Conservation (phyloP, 2,888 invertebrate species). For the Lasioglossum morio region DNA sequence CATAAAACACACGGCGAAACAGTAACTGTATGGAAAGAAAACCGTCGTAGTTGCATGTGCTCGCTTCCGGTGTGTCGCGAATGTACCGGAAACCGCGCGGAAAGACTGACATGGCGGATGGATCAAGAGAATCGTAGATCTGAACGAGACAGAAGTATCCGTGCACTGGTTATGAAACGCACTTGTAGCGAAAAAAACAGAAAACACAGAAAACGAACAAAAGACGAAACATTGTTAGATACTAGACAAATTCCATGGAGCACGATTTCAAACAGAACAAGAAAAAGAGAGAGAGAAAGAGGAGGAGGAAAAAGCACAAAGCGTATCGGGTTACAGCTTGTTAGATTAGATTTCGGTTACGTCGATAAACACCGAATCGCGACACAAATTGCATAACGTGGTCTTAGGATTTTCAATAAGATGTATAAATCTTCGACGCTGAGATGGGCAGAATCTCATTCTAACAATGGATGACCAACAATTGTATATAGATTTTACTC, state of each 20-base stretch:
- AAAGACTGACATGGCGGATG: conserved; percentile 41
- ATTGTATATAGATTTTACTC: neutral
- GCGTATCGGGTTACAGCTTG: conserved; percentile 51
- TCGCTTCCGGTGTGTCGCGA: conserved; percentile 13
- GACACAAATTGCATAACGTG: conserved; percentile 44
- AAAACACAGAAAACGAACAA: conserved; percentile 20
- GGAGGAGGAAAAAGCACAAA: conserved; percentile 22
- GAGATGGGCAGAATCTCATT: conserved; percentile 12
- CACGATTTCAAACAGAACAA: conserved; percentile 35
- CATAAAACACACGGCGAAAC: neutral
- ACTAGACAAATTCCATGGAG: conserved; percentile 9
- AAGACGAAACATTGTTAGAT: conserved; percentile 23
- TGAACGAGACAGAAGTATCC: conserved; percentile 38
- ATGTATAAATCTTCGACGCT: conserved; percentile 74
- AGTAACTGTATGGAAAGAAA: neutral
- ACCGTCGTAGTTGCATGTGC: neutral
- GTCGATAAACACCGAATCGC: conserved; percentile 37
- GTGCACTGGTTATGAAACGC: conserved; percentile 71
- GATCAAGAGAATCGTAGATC: conserved; percentile 51
- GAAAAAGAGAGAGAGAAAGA: conserved; percentile 9
- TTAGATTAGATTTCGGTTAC: conserved; percentile 53
- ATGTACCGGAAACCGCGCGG: conserved; percentile 20
- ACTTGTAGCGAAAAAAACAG: conserved; percentile 42
- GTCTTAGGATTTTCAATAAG: conserved; percentile 71
- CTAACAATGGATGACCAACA: neutral